Evolutionary conservation across 2,113 vertebrate genomes (phyloP), one percentile per base, ranked within the genome.

Genomic region (Solea senegalensis): DNA sequence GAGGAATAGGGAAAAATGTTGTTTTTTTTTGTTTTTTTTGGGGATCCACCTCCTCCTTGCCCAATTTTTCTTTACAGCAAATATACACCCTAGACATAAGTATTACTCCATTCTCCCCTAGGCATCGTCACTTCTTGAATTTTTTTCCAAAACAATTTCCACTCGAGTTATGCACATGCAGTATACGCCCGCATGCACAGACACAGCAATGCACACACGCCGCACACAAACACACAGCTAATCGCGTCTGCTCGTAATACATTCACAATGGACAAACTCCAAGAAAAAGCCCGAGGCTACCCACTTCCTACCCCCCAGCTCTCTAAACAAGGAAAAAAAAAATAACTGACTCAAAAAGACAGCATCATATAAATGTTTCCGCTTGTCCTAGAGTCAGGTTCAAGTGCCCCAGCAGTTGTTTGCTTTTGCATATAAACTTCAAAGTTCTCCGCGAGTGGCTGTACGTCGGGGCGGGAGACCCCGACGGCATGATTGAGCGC

Each of bases 311-410:
- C 72, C 69, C 73, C 71, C 53, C 34, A 54, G 60, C 64, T 75
- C 8, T 50, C 70, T 73, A 82, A 82, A 87, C 69, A 76, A 27
- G 34, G 50, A 58, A 57, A 67, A 72, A 64, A 51, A 65, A 57
- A 60, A 72, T 69, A 58, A 51, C 27, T 12, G 49, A 57, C 61
- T 64, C 65, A 74, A 78, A 84, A 81, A 75, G 93, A 93, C 93
- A 92, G 94, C 93, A 94, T 90, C 90, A 91, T 90, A 94, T 94
- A 95, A 95, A 95, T 92, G 93, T 94, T 95, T 95, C 94, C 90
- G 94, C 94, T 93, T 95, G 94, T 95, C 94, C 93, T 83, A 88
- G 92, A 92, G 93, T 94, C 92, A 87, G 90, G 91, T 95, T 95
- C 93, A 94, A 94, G 93, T 90, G 89, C 90, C 94, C 90, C 91